phyloP scores from a whole-genome alignment of 2,888 invertebrate species.

The Xestia c-nigrum region DNA sequence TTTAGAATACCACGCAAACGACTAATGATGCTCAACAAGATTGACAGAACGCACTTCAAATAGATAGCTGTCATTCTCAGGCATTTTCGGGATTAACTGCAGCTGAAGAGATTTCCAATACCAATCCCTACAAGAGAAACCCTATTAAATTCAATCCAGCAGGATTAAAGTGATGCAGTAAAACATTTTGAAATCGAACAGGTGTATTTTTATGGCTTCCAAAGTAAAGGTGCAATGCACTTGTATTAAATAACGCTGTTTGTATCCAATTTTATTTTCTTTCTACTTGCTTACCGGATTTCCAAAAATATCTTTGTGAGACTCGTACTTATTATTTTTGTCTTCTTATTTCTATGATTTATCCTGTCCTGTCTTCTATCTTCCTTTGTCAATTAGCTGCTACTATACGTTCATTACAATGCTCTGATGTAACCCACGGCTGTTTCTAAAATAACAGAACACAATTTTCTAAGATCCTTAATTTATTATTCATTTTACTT shows the following conservation, averaged over 20 bases:
- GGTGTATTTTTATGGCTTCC: constrained; percentile 26
- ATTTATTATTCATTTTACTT: neutral
- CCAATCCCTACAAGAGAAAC: constrained; percentile 18
- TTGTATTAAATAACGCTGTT: constrained; percentile 1
- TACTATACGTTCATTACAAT: neutral
- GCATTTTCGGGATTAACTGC: constrained; percentile 21
- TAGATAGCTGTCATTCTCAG: constrained; percentile 29
- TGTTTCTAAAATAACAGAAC: neutral
- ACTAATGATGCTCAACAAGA: neutral
- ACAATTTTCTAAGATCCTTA: neutral
- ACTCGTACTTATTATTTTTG: neutral
- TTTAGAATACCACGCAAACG: constrained; percentile 10
- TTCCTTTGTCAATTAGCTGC: neutral
- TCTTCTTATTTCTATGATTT: neutral
- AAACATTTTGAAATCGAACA: constrained; percentile 28
- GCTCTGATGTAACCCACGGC: neutral
- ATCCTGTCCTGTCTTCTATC: neutral
- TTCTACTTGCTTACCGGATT: neutral
- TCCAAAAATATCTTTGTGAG: neutral
- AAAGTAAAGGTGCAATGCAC: constrained; percentile 11
- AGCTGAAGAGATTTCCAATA: constrained; percentile 18
- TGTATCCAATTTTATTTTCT: neutral
- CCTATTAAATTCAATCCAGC: constrained; percentile 20
- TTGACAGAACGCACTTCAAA: neutral
- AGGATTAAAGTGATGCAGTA: constrained; percentile 16